A percentile compares a stretch with the other conserved stretches of the same genome.
phyloP scores from a whole-genome alignment of 64 coral and sea anemone genomes.

The Porites australiensis region DNA sequence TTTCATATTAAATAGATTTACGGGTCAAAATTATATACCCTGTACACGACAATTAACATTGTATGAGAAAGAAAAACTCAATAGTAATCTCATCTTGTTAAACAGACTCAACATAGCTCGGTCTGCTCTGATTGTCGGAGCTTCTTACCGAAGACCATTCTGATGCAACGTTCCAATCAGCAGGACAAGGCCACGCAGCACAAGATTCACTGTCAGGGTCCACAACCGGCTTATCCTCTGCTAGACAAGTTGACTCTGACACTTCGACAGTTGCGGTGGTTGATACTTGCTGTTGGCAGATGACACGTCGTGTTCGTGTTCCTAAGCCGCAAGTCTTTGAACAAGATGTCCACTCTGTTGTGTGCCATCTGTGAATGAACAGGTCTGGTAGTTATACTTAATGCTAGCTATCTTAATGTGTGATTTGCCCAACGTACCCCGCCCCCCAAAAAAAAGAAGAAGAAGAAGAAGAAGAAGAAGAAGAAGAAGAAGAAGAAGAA shows the following conservation, averaged over 20 bases:
- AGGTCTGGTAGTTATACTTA: neutral
- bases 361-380: constrained; percentile 54
- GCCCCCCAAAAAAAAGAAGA: too few relatives aligned
- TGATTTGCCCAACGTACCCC: too few relatives aligned
- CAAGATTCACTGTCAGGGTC: neutral
- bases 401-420: too few relatives aligned
- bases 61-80: too few relatives aligned
- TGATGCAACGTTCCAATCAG: neutral
- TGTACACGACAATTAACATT: too few relatives aligned
- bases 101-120: too few relatives aligned
- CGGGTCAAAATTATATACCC: too few relatives aligned
- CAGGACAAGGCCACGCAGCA: neutral
- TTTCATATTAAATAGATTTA: too few relatives aligned
- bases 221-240: neutral
- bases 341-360: constrained; percentile 70
- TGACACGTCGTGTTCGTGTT: constrained; percentile 46
- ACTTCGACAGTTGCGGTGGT: neutral
- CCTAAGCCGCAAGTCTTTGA: constrained; percentile 83
- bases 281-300: constrained; percentile 64
- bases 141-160: neutral
- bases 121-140: too few relatives aligned
- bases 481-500: too few relatives aligned
- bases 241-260: neutral
- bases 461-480: too few relatives aligned
- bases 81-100: too few relatives aligned